Conservation (phyloP, 2,113 vertebrate species). For the Tauraco erythrolophus region DNA sequence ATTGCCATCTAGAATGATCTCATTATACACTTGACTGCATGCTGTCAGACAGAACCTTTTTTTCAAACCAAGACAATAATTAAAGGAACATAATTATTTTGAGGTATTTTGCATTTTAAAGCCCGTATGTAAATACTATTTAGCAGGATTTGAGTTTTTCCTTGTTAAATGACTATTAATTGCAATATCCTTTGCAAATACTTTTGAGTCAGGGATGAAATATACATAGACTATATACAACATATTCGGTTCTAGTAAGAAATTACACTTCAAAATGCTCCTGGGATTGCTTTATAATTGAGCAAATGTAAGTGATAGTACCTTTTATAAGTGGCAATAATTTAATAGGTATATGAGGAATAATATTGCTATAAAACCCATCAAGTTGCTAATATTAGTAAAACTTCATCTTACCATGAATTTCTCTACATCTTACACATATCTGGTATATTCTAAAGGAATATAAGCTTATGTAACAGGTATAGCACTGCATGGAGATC, state of each 20-base stretch:
- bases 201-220: background rate
- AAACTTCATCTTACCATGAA: background rate
- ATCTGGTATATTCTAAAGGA: background rate
- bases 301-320: background rate
- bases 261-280: background rate
- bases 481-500: background rate
- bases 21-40: constrained; percentile 37
- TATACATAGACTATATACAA: background rate
- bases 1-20: constrained; percentile 11
- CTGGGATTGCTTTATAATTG: background rate
- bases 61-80: constrained; percentile 35
- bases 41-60: constrained; percentile 12
- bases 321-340: background rate
- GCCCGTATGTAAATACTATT: background rate
- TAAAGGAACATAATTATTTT: background rate
- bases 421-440: background rate
- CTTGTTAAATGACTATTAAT: background rate
- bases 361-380: background rate
- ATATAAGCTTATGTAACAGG: background rate
- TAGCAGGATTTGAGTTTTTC: background rate
- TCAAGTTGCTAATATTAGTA: background rate
- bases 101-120: constrained; percentile 6
- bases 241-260: background rate
- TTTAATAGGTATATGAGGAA: background rate
- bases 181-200: background rate